Base-by-base conservation (phyloP, 2,888 invertebrate genomes). In the Apotomis capreana region DNA sequence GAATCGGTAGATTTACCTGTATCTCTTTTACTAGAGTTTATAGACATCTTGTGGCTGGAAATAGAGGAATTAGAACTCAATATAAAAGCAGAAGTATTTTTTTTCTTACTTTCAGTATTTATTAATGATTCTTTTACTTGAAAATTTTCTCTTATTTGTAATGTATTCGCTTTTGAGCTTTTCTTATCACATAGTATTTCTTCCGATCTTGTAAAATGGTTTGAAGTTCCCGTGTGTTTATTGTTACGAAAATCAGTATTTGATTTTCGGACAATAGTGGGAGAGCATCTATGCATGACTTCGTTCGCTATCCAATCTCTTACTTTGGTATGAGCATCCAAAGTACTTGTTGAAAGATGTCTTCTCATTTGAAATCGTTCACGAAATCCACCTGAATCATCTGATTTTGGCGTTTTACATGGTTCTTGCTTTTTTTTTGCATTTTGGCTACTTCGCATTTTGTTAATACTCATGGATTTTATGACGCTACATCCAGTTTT, bases 271-370 rank as follows among this genome's bases (percentile, higher is more conserved):
- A 95, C 83, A 83, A 95, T 95, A 74, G 94, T 94, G 0, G 96
- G 96, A 64, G 96, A 96, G 80, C 95, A 96, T 83, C 95, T 94
- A 78, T 96, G 95, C 80, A 96, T 95, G 51, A 96, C 95, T 85
- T 97, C 96, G 76, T 96, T 96, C 0, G 96, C 95, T 78, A 97
- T 97, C 97, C 97, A 97, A 79, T 97, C 97, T 75, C 96, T 94
- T 0, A 97, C 97, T 94, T 97, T 97, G 12, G 97, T 96, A 82
- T 97, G 96, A 0, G 97, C 96, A 85, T 97, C 97, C 76, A 97
- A 95, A 0, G 97, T 97, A 75, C 97, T 97, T 5, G 95, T 95
- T 5, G 97, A 97, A 81, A 96, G 94, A 85, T 96, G 96, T 36
- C 96, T 88, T 26, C 95, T 94, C 44, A 96, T 87, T 83, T 95